Conservation (phyloP, 2,113 vertebrate species). For the Ia io region DNA sequence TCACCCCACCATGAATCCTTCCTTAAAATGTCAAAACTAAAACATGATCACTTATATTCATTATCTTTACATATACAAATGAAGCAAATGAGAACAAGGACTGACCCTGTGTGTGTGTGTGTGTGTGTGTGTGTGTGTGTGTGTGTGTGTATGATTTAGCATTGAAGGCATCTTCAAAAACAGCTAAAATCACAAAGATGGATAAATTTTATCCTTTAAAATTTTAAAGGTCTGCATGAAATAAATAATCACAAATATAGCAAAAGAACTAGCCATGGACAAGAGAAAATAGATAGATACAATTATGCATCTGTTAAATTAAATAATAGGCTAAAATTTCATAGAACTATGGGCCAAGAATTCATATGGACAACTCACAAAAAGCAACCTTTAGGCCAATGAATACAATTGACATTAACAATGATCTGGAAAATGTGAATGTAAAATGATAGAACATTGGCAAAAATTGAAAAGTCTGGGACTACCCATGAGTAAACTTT, state of each 20-base stretch:
- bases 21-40: neutral
- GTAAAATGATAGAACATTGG: neutral
- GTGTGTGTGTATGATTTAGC: neutral
- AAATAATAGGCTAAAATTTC: neutral
- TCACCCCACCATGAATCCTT: neutral
- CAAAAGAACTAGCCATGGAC: neutral
- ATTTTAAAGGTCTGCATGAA: neutral
- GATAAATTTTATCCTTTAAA: neutral
- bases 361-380: neutral
- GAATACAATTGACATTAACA: neutral
- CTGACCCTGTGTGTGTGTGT: neutral
- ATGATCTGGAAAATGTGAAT: neutral
- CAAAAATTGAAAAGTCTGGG: fast-evolving
- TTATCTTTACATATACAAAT: neutral
- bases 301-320: neutral
- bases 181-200: neutral
- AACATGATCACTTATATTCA: neutral
- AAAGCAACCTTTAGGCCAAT: neutral
- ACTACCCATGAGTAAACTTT: no score
- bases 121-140: neutral
- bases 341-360: neutral
- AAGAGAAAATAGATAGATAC: neutral
- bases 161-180: neutral
- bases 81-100: neutral
- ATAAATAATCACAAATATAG: neutral